Base-by-base conservation (phyloP, 2,113 vertebrate species). In the Glaucomys volans region DNA sequence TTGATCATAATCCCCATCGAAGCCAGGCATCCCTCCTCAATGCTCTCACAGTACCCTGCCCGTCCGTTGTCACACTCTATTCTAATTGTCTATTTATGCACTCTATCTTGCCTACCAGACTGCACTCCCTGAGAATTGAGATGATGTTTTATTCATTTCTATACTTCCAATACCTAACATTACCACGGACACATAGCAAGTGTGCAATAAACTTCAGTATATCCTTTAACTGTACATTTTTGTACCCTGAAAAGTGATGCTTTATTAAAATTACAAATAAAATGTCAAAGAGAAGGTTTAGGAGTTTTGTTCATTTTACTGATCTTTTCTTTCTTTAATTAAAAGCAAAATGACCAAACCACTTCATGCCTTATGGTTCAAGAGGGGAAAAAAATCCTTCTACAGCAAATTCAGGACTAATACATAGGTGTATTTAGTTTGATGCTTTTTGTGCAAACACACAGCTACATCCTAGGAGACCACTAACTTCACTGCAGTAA, bases 121-220 rank as follows among this genome's bases (percentile, higher is more conserved):
- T 84, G 54, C 18, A 86, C 54, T 86, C 57, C 42, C 64, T 93
- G 67, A 89, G 72, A 96, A 24, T 54, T 86, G 72, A 96, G 37
- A 80, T 85, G 84, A 94, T 94, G 66, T 79, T 95, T 97, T 93
- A 96, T 94, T 95, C 72, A 92, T 92, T 96, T 85, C 47, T 66
- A 52, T 79, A 86, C 50, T 96, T 96, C 47, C 8, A 96, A 81
- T 66, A 79, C 57, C 40, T 92, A 94, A 95, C 80, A 90, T 87
- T 35, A 89, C 40, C 85, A 90, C 44, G 37, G 72, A 77, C 20
- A 92, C 85, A 91, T 62, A 87, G 54, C 82, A 94, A 35, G 62
- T 88, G n/a, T 89, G 89, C 69, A 93, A 95, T 96, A 92, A 95
- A 96, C 87, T n/a, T 57, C 9, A 0, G n/a, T 72, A 82, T 91